Conservation (phyloP, 2,113 vertebrate species). For the Dissostichus mawsoni region DNA sequence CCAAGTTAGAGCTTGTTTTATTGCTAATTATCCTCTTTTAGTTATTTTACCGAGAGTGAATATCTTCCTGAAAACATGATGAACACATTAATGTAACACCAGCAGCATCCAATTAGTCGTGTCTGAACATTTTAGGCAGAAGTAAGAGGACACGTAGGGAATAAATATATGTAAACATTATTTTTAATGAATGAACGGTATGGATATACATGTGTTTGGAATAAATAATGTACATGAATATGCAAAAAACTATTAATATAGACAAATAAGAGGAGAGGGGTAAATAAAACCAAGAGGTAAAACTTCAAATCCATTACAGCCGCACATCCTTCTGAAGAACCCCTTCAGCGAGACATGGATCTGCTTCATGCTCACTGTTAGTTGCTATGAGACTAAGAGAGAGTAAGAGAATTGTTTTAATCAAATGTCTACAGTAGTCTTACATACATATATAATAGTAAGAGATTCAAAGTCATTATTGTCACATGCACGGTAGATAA, state of each 20-base stretch:
- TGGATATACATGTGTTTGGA: neutral
- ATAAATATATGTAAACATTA: constrained; percentile 1
- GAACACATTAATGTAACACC: constrained; percentile 46
- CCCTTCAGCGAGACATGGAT: constrained; percentile 1
- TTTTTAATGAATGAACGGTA: neutral
- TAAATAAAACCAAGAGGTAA: neutral
- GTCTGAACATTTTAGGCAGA: constrained; percentile 2
- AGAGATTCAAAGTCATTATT: too few species aligned
- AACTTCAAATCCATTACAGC: neutral
- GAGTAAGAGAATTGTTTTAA: constrained; percentile 38
- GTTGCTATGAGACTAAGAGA: constrained; percentile 44
- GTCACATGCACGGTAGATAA: too few species aligned
- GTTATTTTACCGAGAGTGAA: constrained; percentile 37
- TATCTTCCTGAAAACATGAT: constrained; percentile 49
- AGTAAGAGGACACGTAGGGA: neutral
- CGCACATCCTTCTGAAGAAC: neutral
- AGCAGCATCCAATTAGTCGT: constrained; percentile 31
- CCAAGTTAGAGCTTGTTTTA: constrained; percentile 39
- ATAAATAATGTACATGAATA: neutral
- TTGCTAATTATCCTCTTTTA: constrained; percentile 50
- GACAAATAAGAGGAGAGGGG: neutral
- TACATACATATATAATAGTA: neutral
- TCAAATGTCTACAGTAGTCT: constrained; percentile 21
- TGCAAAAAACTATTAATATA: neutral
- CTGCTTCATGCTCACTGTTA: constrained; percentile 6